These are phyloP conservation scores for Adelges cooleyi DNA, from an alignment of 1,140 invertebrate genomes.

Conservation along the genomic window DNA sequence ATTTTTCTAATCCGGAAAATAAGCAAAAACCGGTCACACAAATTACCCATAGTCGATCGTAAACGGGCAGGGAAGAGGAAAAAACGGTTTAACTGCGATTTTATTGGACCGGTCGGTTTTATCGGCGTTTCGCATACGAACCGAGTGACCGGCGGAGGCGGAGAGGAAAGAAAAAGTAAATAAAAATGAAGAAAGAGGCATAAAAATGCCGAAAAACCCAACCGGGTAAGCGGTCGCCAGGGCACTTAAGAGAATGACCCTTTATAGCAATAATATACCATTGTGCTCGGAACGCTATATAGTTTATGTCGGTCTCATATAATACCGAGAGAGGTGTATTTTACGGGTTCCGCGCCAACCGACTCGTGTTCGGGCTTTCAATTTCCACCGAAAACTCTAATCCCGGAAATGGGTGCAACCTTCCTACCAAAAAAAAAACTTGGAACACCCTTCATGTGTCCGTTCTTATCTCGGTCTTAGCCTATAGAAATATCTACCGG, in stretches of 20 bases:
- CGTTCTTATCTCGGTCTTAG: no score
- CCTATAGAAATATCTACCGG: no score
- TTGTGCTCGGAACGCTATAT: conserved; percentile 13
- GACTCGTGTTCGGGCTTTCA: background rate
- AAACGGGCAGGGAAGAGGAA: background rate
- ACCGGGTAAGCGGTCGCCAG: background rate
- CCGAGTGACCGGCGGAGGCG: no score
- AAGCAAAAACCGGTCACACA: conserved; percentile 28
- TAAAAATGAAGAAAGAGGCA: conserved; percentile 26
- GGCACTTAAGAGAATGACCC: conserved; percentile 28
- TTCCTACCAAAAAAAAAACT: no score
- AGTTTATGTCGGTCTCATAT: background rate
- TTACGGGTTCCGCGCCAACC: conserved; percentile 12
- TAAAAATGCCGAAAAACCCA: conserved; percentile 21
- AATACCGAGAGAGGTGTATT: background rate
- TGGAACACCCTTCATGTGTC: no score
- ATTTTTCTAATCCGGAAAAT: conserved; percentile 24
- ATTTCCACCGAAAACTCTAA: conserved; percentile 7
- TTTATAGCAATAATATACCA: conserved; percentile 24
- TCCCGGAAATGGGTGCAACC: background rate
- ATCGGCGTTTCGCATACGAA: conserved; percentile 1
- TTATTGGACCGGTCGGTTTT: conserved; percentile 19
- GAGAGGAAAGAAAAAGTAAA: background rate
- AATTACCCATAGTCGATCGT: conserved; percentile 8
- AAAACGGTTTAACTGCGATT: conserved; percentile 13